These are phyloP conservation scores for Teleiodes luculella DNA, from an alignment of 2,888 invertebrate species.

Conservation along the genomic window DNA sequence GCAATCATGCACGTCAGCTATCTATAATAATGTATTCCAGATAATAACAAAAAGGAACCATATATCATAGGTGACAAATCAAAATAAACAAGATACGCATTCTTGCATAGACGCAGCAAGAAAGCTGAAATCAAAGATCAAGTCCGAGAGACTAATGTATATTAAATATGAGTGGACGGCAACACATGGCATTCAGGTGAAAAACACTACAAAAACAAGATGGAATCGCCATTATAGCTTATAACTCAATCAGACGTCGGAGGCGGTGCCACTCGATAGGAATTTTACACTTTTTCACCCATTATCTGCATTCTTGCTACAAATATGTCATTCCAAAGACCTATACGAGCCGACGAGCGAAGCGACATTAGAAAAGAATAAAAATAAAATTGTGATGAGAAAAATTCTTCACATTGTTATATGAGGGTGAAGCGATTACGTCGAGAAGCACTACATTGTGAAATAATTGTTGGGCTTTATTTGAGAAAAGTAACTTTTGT, in stretches of 20 bases:
- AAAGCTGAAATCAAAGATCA: constrained; percentile 59
- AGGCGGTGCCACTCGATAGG: constrained; percentile 52
- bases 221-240: constrained; percentile 72
- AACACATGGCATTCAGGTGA: constrained; percentile 62
- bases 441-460: background rate
- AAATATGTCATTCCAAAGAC: constrained; percentile 51
- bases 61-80: constrained; percentile 73
- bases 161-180: constrained; percentile 64
- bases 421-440: constrained; percentile 10
- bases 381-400: constrained; percentile 47
- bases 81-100: constrained; percentile 71
- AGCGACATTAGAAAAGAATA: constrained; percentile 47
- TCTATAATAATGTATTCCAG: constrained; percentile 55
- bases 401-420: constrained; percentile 51
- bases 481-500: background rate
- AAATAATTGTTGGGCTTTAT: background rate
- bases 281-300: constrained; percentile 72
- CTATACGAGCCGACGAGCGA: constrained; percentile 36
- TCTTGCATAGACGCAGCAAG: constrained; percentile 52
- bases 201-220: constrained; percentile 71
- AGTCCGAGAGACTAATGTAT: constrained; percentile 61
- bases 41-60: constrained; percentile 65
- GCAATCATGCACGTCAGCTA: constrained; percentile 50
- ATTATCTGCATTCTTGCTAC: constrained; percentile 59
- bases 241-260: constrained; percentile 72